A percentile compares a stretch with the other conserved stretches of the same genome.
Conservation (phyloP, 2,797 vertebrate genomes). For the Pristis pectinata region DNA sequence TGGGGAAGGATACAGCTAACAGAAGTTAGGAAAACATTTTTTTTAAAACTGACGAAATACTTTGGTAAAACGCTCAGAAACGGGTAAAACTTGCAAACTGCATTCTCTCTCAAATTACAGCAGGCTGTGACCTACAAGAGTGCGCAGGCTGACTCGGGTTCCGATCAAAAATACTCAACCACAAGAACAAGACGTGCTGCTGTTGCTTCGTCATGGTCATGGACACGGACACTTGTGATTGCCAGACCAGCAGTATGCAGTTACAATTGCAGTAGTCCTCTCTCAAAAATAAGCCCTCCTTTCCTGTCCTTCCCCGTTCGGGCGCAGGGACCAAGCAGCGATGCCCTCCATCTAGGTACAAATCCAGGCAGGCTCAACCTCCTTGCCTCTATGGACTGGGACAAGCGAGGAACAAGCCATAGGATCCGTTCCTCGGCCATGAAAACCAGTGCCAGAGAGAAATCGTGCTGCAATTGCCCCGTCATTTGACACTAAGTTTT, state of each 20-base stretch:
- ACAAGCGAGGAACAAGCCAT: not conserved
- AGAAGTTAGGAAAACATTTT: not conserved
- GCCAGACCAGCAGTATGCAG: not conserved
- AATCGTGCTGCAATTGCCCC: not conserved
- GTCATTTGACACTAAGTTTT: not conserved
- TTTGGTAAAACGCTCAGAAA: not conserved
- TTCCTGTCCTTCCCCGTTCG: not conserved
- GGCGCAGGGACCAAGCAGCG: not conserved
- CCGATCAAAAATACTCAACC: not conserved
- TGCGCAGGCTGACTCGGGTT: not conserved
- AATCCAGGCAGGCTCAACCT: not conserved
- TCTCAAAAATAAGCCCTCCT: not conserved
- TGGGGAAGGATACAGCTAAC: not conserved
- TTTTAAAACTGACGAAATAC: not conserved
- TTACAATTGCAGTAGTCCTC: not conserved
- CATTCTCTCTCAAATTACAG: not conserved
- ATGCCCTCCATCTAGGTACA: not conserved
- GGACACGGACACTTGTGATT: not conserved
- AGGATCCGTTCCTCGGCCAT: not conserved
- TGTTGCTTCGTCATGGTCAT: constrained; percentile 31
- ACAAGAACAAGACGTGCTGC: constrained; percentile 23
- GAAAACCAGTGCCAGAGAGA: not conserved
- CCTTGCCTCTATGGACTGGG: not conserved
- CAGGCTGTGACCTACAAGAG: not conserved
- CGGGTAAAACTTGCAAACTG: not conserved